phyloP scores from a whole-genome alignment of 1,140 invertebrate species.

The Zaprionus capensis region DNA sequence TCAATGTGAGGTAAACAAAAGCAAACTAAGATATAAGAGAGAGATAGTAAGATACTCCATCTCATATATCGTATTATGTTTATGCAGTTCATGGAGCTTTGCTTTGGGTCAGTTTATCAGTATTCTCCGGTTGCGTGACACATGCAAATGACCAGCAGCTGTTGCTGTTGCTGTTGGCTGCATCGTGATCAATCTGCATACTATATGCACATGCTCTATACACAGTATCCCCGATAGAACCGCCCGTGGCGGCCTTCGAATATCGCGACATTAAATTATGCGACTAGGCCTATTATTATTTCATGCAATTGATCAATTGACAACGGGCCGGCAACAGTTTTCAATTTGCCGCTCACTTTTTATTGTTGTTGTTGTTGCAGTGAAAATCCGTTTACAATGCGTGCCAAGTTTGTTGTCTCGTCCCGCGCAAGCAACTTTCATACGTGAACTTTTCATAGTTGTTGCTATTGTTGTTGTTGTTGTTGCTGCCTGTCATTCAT shows the following conservation, averaged over 20 bases:
- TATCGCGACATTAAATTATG: slow-evolving; percentile 77
- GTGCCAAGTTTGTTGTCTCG: slow-evolving; percentile 62
- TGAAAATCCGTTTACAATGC: slow-evolving; percentile 75
- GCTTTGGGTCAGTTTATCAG: slow-evolving; percentile 21
- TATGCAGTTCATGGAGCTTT: background rate
- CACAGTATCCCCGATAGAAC: slow-evolving; percentile 16
- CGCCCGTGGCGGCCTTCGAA: slow-evolving; percentile 56
- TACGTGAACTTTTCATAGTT: slow-evolving; percentile 68
- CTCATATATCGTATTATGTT: background rate
- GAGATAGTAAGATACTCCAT: background rate
- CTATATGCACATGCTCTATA: slow-evolving; percentile 4
- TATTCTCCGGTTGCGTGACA: slow-evolving; percentile 43
- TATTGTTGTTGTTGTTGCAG: slow-evolving; percentile 35
- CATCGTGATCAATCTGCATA: slow-evolving; percentile 76
- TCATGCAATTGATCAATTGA: slow-evolving; percentile 81
- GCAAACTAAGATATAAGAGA: background rate
- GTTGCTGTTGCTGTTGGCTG: slow-evolving; percentile 31
- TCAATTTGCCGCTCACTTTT: slow-evolving; percentile 67
- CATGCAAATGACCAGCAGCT: slow-evolving; percentile 22
- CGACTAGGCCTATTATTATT: slow-evolving; percentile 82
- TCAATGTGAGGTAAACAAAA: slow-evolving; percentile 11
- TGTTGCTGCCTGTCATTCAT: slow-evolving; percentile 65
- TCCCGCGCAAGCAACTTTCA: slow-evolving; percentile 63
- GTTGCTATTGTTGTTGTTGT: slow-evolving; percentile 27
- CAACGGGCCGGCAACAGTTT: slow-evolving; percentile 43